Evolutionary conservation across 2,888 invertebrate species (phyloP).

Genomic region (Argyresthia goedartella): DNA sequence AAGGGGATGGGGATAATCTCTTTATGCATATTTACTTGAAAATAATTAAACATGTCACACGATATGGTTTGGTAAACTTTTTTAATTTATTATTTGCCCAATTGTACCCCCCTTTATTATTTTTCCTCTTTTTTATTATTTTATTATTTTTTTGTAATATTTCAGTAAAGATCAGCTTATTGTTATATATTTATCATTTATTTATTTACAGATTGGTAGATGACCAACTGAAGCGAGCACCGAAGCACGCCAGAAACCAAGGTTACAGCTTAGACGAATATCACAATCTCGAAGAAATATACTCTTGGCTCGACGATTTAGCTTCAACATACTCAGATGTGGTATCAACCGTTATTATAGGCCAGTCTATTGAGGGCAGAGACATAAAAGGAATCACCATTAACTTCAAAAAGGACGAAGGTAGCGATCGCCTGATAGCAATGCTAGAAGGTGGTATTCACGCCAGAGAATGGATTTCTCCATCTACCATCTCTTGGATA

Average conservation of each 20-base stretch:
- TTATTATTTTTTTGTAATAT: conserved; percentile 14
- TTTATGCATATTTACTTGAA: no score
- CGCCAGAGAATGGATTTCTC: conserved; percentile 81
- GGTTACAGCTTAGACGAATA: conserved; percentile 35
- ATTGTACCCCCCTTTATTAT: no score
- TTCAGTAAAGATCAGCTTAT: conserved; percentile 26
- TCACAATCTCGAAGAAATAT: conserved; percentile 69
- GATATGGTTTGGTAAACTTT: no score
- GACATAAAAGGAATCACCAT: conserved; percentile 68
- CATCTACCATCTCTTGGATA: conserved; percentile 71
- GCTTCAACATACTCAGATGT: conserved; percentile 52
- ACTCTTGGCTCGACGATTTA: conserved; percentile 71
- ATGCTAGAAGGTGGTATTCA: conserved; percentile 76
- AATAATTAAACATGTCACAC: no score
- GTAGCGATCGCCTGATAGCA: conserved; percentile 45
- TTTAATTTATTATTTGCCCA: no score
- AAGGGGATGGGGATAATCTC: no score
- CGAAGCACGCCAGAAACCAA: conserved; percentile 10
- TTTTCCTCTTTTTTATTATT: no score
- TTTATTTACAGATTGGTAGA: conserved; percentile 52
- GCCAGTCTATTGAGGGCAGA: conserved; percentile 72
- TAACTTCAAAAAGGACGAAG: conserved; percentile 44
- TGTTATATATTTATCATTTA: conserved; percentile 17
- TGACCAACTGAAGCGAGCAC: conserved; percentile 39
- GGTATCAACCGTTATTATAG: conserved; percentile 64